Evolutionary conservation across 2,888 invertebrate species (phyloP), one percentile per base, ranked within the genome.

Genomic region (Cremastinae sp.): DNA sequence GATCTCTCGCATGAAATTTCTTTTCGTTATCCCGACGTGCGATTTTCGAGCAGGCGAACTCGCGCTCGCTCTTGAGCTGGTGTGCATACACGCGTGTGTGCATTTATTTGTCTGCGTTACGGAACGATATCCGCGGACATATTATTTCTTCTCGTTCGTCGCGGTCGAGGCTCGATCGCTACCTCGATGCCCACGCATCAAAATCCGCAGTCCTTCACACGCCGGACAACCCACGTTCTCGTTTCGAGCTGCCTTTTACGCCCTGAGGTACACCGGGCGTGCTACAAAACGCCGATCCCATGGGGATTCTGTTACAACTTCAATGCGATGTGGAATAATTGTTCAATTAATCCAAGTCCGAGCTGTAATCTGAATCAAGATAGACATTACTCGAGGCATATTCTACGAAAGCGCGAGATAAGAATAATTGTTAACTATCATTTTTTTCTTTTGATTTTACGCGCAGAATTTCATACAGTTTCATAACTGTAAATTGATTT

Each of bases 311-410:
- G 59, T 76, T 76, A 76, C 76, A 70, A 58, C 59, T 65, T 65
- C 69, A 49, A 73, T 73, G 59, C 53, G 54, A 69, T 74, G 69
- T 69, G 47, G 59, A 76, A 73, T 76, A 73, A 76, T 76, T 76
- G 76, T 76, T 73, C 64, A 73, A 73, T 76, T 70, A 76, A 73
- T 76, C 73, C 73, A 59, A 62, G 75, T 72, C 72, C 45, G 16
- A 38, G 28, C 34, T 56, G 49, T 58, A 69, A 69, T 69, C 28
- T 49, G 64, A 56, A 74, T 70, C 74, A 58, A 58, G 64, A 74
- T 69, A 74, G 51, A 45, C 49, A 22, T 53, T 51, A 36, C 59
- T 62, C 38, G 53, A 28, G 53, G 73, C 62, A 22, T n/a, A n/a
- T 34, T 9, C 34, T 62, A 14, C n/a, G n/a, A n/a, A 47, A 59